phyloP scores from a whole-genome alignment of 2,888 invertebrate species.

The Plutella xylostella region DNA sequence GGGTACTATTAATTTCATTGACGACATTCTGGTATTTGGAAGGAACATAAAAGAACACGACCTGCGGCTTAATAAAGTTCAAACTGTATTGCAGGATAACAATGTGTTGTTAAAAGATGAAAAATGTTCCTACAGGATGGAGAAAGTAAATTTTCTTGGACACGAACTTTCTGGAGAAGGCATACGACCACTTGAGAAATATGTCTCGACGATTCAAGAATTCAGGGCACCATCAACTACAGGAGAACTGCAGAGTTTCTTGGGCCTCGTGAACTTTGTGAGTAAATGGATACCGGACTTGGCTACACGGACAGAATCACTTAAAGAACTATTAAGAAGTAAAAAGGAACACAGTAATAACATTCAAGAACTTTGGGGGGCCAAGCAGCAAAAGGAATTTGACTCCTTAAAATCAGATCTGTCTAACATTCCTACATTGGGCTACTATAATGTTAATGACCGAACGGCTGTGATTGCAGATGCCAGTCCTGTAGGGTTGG shows the following conservation, averaged over 20 bases:
- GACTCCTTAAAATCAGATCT: not conserved
- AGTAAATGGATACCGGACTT: constrained; percentile 21
- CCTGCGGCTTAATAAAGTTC: not conserved
- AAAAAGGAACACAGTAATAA: constrained; percentile 9
- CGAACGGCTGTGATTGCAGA: constrained; percentile 19
- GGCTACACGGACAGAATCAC: constrained; percentile 19
- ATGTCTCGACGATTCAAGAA: constrained; percentile 14
- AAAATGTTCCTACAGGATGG: not conserved
- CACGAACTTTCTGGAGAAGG: constrained; percentile 14
- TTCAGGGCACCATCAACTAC: constrained; percentile 17
- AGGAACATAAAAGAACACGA: not conserved
- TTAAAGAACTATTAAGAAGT: constrained; percentile 7
- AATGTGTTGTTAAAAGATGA: not conserved
- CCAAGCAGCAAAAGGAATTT: constrained; percentile 9
- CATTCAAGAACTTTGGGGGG: constrained; percentile 10
- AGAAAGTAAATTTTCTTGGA: constrained; percentile 3
- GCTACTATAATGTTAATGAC: constrained; percentile 18
- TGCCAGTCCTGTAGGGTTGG: constrained; percentile 20
- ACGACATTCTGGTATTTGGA: constrained; percentile 20
- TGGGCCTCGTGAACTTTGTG: constrained; percentile 22
- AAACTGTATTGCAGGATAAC: not conserved
- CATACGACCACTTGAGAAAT: constrained; percentile 19
- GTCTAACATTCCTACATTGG: constrained; percentile 8
- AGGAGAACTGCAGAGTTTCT: constrained; percentile 24
- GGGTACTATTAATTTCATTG: constrained; percentile 21